These are phyloP conservation scores for Heliconius hewitsoni DNA, from an alignment of 1,140 invertebrate genomes.

Conservation along the genomic window DNA sequence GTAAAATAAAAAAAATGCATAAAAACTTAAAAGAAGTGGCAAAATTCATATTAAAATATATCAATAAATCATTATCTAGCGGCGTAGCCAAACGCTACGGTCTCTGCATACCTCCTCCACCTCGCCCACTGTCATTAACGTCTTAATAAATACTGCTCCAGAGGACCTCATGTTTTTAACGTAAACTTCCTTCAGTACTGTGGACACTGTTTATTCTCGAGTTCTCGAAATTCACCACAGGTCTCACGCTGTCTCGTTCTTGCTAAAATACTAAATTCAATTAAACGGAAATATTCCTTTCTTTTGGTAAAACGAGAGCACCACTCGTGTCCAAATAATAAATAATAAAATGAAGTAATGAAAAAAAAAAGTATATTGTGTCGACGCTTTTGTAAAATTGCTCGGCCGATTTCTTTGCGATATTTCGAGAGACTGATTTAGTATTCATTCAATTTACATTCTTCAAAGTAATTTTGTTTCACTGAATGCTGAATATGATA, in stretches of 20 bases:
- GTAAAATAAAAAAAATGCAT: too few species aligned
- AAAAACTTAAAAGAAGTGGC: too few species aligned
- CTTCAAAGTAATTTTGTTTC: constrained; percentile 19
- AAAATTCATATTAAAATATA: too few species aligned
- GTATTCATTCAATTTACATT: constrained; percentile 24
- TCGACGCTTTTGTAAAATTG: constrained; percentile 8
- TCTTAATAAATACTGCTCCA: too few species aligned
- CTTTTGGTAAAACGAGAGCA: neutral
- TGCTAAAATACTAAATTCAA: neutral
- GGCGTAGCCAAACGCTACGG: too few species aligned
- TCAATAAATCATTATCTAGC: too few species aligned
- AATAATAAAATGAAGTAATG: neutral
- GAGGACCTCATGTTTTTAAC: too few species aligned
- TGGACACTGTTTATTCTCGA: too few species aligned
- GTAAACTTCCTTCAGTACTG: too few species aligned
- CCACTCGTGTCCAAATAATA: neutral
- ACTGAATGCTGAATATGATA: constrained; percentile 10
- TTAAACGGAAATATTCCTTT: neutral
- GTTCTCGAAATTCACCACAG: neutral
- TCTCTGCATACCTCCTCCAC: too few species aligned
- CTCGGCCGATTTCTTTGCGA: constrained; percentile 2
- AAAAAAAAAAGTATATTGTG: neutral
- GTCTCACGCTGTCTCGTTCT: neutral
- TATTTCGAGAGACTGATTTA: constrained; percentile 4
- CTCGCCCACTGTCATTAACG: too few species aligned